Conservation (phyloP, 2,888 invertebrate species). For the Crioceris asparagi region DNA sequence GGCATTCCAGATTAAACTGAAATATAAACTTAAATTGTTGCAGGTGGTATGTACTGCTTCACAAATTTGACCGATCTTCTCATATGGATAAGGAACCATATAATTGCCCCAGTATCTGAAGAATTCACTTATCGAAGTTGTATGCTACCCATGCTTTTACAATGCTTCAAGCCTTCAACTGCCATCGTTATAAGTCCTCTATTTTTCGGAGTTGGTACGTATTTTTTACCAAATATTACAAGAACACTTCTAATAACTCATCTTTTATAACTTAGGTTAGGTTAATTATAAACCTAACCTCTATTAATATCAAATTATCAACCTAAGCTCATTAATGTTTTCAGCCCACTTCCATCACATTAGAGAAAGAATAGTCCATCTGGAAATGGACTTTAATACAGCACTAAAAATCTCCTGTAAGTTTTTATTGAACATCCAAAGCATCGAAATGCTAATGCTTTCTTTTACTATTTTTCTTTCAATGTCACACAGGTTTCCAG, state of each 20-base stretch:
- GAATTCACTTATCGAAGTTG: conserved; percentile 94
- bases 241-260: conserved; percentile 2
- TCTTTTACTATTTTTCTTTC: conserved; percentile 14
- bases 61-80: conserved; percentile 57
- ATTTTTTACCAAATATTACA: neutral
- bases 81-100: conserved; percentile 78
- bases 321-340: conserved; percentile 8
- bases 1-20: too few species aligned
- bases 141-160: conserved; percentile 83
- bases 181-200: conserved; percentile 79
- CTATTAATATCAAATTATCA: too few species aligned
- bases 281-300: too few species aligned
- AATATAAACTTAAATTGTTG: too few species aligned
- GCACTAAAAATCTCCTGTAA: conserved; percentile 65
- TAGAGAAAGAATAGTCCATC: conserved; percentile 59
- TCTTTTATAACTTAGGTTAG: neutral
- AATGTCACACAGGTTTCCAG: conserved; percentile 58
- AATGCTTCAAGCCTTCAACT: conserved; percentile 62
- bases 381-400: conserved; percentile 55
- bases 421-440: conserved; percentile 23
- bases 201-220: conserved; percentile 79
- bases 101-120: conserved; percentile 88
- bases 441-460: neutral
- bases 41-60: conserved; percentile 46
- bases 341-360: conserved; percentile 87